Evolutionary conservation across 2,113 vertebrate genomes (phyloP).

Genomic region (Phaetusa simplex): DNA sequence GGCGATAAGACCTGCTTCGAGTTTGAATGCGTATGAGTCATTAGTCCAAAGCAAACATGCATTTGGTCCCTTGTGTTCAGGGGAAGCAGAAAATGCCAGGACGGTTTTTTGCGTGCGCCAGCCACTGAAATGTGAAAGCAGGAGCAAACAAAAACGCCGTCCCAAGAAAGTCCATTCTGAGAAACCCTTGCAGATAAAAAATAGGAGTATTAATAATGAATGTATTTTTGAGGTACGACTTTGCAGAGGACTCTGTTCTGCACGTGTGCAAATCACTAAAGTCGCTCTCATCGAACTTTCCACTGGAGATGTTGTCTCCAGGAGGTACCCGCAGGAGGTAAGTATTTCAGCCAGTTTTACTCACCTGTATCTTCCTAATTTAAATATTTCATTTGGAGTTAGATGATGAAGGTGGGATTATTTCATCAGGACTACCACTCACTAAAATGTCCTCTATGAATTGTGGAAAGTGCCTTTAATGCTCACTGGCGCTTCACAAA

Average conservation of each 20-base stretch:
- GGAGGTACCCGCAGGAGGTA: accelerated
- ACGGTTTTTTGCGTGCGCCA: neutral
- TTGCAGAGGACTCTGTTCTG: neutral
- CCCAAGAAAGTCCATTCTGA: neutral
- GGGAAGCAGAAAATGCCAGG: neutral
- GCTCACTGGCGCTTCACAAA: neutral
- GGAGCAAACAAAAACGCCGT: neutral
- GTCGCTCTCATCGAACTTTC: neutral
- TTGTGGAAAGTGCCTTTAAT: neutral
- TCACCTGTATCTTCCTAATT: neutral
- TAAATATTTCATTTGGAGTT: neutral
- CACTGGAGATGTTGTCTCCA: neutral
- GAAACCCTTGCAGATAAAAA: neutral
- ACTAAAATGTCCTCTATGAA: neutral
- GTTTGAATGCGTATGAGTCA: neutral
- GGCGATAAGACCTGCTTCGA: neutral
- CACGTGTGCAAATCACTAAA: neutral
- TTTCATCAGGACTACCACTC: neutral
- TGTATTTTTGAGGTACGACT: neutral
- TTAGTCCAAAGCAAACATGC: neutral
- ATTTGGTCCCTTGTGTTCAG: accelerated
- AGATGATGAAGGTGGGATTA: neutral
- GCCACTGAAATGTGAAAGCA: neutral
- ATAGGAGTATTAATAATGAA: neutral
- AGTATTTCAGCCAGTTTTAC: neutral